Base-by-base conservation (phyloP, 2,888 invertebrate genomes). In the Frankliniella fusca region DNA sequence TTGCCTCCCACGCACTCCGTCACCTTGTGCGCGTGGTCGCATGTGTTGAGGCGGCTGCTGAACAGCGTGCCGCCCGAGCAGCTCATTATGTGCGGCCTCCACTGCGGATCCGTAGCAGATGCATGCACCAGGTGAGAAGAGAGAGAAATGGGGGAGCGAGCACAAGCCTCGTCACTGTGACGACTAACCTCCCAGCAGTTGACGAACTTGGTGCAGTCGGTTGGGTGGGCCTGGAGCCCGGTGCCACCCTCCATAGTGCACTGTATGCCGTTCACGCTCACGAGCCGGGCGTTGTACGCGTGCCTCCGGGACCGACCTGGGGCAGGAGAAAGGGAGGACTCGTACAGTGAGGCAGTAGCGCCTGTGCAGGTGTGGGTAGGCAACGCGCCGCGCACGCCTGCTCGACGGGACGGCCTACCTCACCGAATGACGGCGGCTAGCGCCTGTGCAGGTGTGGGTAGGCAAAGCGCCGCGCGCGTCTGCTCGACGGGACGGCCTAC, bases 11-110 rank as follows among this genome's bases (percentile, higher is more conserved):
- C 70, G 70, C 70, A 76, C 27, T 76, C 70, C 11, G 70, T 23
- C 27, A 92, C 93, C 86, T 93, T 92, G 82, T 89, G 87, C 0
- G 92, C 91, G 84, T 89, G 91, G 87, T 93, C 93, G 85, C 93
- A 93, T 85, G 91, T 91, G 48, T 90, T 86, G 0, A 90, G 90
- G 76, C 89, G 88, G 0, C 91, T 90, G 87, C 92, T 93, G 85
- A 93, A 93, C 1, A 92, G 88, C 0, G 93, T 93, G 15, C 92
- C 92, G 0, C 93, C 91, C 0, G 91, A 90, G 86, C 93, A 93
- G 18, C 90, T 90, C 85, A 92, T 91, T 8, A 92, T 27, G 70
- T 76, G 70, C 23, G 70, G 70, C 70, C 27, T 76, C 3, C 23
- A 23, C 70, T 76, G 70, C 0, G 70, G 11, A 5, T 54, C 54